phyloP scores from a whole-genome alignment of 2,113 vertebrate species.

The Chloropsis cyanopogon region DNA sequence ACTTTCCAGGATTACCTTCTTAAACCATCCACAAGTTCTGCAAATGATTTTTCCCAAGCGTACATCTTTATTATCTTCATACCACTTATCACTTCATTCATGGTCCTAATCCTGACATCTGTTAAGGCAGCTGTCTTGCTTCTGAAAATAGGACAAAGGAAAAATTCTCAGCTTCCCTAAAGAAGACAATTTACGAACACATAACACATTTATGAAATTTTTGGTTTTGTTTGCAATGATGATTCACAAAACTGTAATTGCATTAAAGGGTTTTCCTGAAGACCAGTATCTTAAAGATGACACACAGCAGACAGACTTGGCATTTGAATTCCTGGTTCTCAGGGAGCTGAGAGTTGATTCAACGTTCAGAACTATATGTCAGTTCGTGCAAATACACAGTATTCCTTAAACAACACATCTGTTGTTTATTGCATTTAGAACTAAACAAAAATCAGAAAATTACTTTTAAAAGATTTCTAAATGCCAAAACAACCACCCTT shows the following conservation, averaged over 20 bases:
- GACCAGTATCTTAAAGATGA: not conserved
- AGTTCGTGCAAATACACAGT: not conserved
- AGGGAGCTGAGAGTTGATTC: not conserved
- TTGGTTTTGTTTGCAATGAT: not conserved
- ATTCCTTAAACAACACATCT: not conserved
- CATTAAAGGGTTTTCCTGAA: not conserved
- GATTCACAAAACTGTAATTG: not conserved
- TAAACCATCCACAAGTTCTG: constrained; percentile 80
- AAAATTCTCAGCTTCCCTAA: not conserved
- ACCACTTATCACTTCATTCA: constrained; percentile 96
- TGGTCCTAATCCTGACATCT: constrained; percentile 88
- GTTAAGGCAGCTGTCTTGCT: constrained; percentile 85
- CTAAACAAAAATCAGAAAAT: not conserved
- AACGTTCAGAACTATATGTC: not conserved
- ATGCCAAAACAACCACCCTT: not conserved
- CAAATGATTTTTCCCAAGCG: constrained; percentile 93
- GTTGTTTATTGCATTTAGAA: not conserved
- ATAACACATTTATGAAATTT: not conserved
- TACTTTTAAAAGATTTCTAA: not conserved
- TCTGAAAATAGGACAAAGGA: constrained; percentile 65
- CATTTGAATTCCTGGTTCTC: not conserved
- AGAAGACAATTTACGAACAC: not conserved
- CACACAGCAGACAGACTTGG: not conserved
- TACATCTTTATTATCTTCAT: constrained; percentile 99
- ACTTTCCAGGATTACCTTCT: constrained; percentile 80